Percentiles rank a stretch among this genome's conserved stretches.
These are phyloP conservation scores for Tuberolachnus salignus DNA, from an alignment of 2,888 invertebrate genomes.

Conservation along the genomic window DNA sequence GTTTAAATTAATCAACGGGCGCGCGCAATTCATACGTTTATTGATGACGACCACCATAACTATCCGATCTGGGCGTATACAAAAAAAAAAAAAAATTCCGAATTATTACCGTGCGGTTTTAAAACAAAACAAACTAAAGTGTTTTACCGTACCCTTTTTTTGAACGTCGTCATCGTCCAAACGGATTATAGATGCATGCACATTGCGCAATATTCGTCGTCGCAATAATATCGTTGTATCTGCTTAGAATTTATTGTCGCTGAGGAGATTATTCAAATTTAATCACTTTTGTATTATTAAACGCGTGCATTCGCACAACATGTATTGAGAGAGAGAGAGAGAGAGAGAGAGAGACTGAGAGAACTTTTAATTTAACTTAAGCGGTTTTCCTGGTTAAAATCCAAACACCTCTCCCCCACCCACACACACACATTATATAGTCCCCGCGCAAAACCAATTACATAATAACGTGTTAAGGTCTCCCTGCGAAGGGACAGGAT, in stretches of 20 bases:
- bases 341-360: background rate
- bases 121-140: no score
- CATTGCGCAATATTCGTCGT: slow-evolving; percentile 6
- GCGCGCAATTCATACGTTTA: no score
- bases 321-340: background rate
- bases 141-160: no score
- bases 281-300: slow-evolving; percentile 39
- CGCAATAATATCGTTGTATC: slow-evolving; percentile 42
- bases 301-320: background rate
- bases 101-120: no score
- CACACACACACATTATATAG: background rate
- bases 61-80: no score
- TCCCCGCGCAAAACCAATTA: slow-evolving; percentile 50
- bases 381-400: slow-evolving; percentile 55
- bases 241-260: slow-evolving; percentile 36
- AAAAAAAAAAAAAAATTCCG: background rate
- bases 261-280: slow-evolving; percentile 49
- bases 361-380: slow-evolving; percentile 54
- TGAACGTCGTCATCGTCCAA: background rate
- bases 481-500: slow-evolving; percentile 23
- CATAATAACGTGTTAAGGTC: slow-evolving; percentile 52
- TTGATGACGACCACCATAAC: background rate
- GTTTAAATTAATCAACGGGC: no score
- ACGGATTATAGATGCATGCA: no score
- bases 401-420: slow-evolving; percentile 15